These are phyloP conservation scores for Sceloporus tristichus DNA, from an alignment of 2,113 vertebrate genomes.

Conservation along the genomic window DNA sequence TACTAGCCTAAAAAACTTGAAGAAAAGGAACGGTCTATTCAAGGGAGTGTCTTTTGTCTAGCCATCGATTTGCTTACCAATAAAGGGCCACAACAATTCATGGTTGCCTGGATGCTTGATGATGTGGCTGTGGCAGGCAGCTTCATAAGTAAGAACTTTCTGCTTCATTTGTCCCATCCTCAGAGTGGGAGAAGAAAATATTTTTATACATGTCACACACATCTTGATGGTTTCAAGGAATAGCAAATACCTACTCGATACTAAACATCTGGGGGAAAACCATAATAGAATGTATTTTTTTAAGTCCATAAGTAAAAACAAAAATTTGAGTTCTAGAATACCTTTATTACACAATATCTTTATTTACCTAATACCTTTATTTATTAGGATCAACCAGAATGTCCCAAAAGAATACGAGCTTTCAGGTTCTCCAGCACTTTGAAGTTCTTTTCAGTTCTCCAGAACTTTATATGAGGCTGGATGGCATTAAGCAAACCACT, in stretches of 20 bases:
- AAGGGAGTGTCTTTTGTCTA: not conserved
- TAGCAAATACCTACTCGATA: not conserved
- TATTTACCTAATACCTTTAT: too few relatives aligned
- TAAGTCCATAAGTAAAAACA: too few relatives aligned
- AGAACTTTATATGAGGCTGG: too few relatives aligned
- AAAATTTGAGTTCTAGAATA: too few relatives aligned
- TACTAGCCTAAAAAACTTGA: not conserved
- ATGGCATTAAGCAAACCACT: too few relatives aligned
- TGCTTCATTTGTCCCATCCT: not conserved
- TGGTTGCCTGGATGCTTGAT: not conserved
- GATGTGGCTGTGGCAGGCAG: slow-evolving; percentile 4
- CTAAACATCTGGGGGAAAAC: too few relatives aligned
- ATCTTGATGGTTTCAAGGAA: not conserved
- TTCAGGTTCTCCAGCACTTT: too few relatives aligned
- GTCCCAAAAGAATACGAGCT: too few relatives aligned
- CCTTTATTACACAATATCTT: too few relatives aligned
- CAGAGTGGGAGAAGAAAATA: not conserved
- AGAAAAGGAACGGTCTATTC: not conserved
- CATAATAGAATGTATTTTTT: too few relatives aligned
- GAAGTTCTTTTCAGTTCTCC: too few relatives aligned
- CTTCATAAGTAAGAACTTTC: not conserved
- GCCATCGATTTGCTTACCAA: not conserved
- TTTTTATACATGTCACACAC: not conserved
- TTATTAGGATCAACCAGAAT: too few relatives aligned
- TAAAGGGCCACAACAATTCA: not conserved